These are phyloP conservation scores for Monopterus albus DNA, from an alignment of 2,113 vertebrate species.

Conservation along the genomic window DNA sequence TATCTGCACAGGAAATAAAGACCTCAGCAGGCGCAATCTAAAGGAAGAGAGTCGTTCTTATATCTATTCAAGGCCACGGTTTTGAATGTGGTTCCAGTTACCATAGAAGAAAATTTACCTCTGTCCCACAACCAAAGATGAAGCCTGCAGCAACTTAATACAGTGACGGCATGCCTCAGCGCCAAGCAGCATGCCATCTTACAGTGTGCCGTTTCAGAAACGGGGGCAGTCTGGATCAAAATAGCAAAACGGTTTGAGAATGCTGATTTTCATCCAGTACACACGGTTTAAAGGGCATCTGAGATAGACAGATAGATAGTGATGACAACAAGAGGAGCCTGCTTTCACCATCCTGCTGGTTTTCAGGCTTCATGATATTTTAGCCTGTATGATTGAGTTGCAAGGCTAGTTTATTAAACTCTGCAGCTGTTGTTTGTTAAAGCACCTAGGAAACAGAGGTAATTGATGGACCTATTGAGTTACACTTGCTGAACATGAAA, in stretches of 20 bases:
- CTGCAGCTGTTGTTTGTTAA: conserved; percentile 85
- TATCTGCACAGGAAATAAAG: conserved; percentile 28
- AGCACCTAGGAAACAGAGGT: conserved; percentile 79
- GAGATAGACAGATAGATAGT: conserved; percentile 3
- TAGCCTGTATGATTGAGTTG: conserved; percentile 63
- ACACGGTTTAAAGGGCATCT: background rate
- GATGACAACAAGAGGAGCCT: conserved; percentile 42
- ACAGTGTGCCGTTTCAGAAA: background rate
- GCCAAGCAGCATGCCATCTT: background rate
- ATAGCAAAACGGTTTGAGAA: background rate
- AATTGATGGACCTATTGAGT: conserved; percentile 75
- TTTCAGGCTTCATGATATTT: conserved; percentile 66
- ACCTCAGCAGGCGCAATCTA: conserved; percentile 33
- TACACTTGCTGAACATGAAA: conserved; percentile 66
- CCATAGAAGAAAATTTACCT: conserved; percentile 75
- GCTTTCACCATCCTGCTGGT: conserved; percentile 64
- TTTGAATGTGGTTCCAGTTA: conserved; percentile 76
- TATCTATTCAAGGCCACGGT: conserved; percentile 72
- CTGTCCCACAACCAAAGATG: conserved; percentile 67
- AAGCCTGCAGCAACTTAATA: conserved; percentile 59
- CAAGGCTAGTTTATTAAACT: conserved; percentile 70
- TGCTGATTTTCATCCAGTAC: background rate
- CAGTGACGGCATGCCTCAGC: conserved; percentile 5
- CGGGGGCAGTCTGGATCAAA: background rate
- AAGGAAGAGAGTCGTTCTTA: conserved; percentile 62